Evolutionary conservation across 2,797 vertebrate species (phyloP).

Genomic region (Acrossocheilus wenchowensis): DNA sequence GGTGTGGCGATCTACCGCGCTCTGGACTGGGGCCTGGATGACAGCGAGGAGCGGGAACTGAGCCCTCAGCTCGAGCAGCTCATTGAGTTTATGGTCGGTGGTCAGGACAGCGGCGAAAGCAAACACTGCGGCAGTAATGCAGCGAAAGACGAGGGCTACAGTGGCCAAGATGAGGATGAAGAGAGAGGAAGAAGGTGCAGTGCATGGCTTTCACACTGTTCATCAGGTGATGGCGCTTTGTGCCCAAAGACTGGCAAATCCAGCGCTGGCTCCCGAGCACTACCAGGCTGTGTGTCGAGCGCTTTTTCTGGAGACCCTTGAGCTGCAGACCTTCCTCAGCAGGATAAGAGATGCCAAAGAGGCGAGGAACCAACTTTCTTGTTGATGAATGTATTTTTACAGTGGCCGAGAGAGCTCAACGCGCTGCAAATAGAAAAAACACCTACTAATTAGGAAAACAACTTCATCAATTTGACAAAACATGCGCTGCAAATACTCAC

Average conservation of each 20-base stretch:
- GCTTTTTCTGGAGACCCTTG: slow-evolving; percentile 90
- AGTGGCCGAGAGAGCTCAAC: too few species aligned
- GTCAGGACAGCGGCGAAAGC: slow-evolving; percentile 66
- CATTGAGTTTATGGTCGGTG: slow-evolving; percentile 91
- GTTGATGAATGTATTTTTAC: neutral
- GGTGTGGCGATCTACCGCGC: slow-evolving; percentile 94
- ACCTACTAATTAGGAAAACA: too few species aligned
- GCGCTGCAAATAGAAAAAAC: too few species aligned
- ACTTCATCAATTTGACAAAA: too few species aligned
- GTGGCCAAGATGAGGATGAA: slow-evolving; percentile 86
- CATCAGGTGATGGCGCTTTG: slow-evolving; percentile 87
- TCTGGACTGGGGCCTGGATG: slow-evolving; percentile 94
- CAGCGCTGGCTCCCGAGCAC: slow-evolving; percentile 81
- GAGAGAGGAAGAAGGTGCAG: slow-evolving; percentile 73
- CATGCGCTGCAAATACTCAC: too few species aligned
- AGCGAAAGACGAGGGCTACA: slow-evolving; percentile 87
- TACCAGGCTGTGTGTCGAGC: slow-evolving; percentile 96
- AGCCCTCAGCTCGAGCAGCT: slow-evolving; percentile 90
- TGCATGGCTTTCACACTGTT: slow-evolving; percentile 79
- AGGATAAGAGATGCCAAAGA: slow-evolving; percentile 91
- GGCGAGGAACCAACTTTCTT: slow-evolving; percentile 72
- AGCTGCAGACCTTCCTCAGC: slow-evolving; percentile 92
- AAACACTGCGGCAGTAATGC: slow-evolving; percentile 60
- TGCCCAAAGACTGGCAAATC: slow-evolving; percentile 82
- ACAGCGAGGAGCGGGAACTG: slow-evolving; percentile 93